Percentiles rank a stretch among this genome's conserved stretches.
These are phyloP conservation scores for Drosophila azteca DNA, from an alignment of 1,140 invertebrate species.

Conservation along the genomic window DNA sequence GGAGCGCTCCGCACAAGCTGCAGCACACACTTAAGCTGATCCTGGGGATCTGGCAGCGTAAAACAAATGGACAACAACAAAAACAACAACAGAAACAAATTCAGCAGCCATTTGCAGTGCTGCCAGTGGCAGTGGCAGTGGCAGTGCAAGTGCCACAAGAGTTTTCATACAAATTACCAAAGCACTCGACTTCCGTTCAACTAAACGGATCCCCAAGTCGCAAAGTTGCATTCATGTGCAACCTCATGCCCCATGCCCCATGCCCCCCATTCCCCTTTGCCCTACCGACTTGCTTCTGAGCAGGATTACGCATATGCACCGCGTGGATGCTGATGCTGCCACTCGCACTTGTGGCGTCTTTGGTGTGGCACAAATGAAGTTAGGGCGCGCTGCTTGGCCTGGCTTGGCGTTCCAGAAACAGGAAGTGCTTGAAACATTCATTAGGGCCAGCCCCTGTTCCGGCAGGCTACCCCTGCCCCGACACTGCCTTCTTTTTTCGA, in stretches of 20 bases:
- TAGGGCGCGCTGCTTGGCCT: slow-evolving; percentile 19
- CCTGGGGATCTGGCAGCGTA: slow-evolving; percentile 50
- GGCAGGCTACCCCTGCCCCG: background rate
- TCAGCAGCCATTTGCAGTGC: background rate
- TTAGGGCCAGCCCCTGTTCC: no score
- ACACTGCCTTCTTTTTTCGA: slow-evolving; percentile 32
- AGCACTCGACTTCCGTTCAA: slow-evolving; percentile 77
- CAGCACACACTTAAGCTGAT: slow-evolving; percentile 52
- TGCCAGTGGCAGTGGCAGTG: no score
- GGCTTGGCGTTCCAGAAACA: slow-evolving; percentile 8
- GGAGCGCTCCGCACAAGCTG: background rate
- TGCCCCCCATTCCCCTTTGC: background rate
- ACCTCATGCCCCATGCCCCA: background rate
- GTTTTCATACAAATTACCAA: slow-evolving; percentile 72
- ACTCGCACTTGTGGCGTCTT: slow-evolving; percentile 29
- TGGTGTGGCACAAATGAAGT: slow-evolving; percentile 66
- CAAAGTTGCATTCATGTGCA: slow-evolving; percentile 46
- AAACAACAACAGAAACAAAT: background rate
- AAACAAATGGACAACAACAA: slow-evolving; percentile 32
- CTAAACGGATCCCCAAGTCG: slow-evolving; percentile 68
- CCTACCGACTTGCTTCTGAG: slow-evolving; percentile 5
- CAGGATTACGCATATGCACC: slow-evolving; percentile 70
- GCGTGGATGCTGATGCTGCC: slow-evolving; percentile 37
- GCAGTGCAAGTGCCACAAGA: slow-evolving; percentile 24
- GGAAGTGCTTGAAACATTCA: slow-evolving; percentile 77